These are phyloP conservation scores for Brachystomella parvula DNA, from an alignment of 1,140 invertebrate species.

Conservation along the genomic window DNA sequence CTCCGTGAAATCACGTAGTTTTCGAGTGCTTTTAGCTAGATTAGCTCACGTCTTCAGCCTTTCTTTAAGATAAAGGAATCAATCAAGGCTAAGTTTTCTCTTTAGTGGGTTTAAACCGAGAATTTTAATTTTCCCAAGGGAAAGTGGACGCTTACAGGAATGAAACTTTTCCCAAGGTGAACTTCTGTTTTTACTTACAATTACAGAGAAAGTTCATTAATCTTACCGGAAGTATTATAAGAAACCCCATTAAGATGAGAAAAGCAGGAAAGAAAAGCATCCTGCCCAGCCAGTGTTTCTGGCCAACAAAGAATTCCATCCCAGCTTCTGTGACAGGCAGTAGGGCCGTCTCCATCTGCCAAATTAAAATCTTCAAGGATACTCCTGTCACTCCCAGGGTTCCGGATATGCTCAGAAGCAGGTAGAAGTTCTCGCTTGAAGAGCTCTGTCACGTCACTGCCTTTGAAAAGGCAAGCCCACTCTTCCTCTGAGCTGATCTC, in stretches of 20 bases:
- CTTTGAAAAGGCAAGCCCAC: background rate
- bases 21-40: too few relatives aligned
- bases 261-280: slow-evolving; percentile 62
- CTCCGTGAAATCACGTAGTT: too few relatives aligned
- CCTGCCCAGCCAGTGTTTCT: slow-evolving; percentile 53
- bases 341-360: background rate
- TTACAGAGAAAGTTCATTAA: too few relatives aligned
- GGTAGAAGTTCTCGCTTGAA: background rate
- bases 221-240: slow-evolving; percentile 55
- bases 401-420: background rate
- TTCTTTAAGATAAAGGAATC: too few relatives aligned
- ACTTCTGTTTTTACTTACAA: too few relatives aligned
- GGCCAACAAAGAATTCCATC: slow-evolving; percentile 74
- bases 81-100: too few relatives aligned
- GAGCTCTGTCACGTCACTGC: background rate
- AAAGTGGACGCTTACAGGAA: too few relatives aligned
- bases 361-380: background rate
- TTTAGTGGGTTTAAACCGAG: too few relatives aligned
- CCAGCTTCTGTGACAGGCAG: slow-evolving; percentile 14
- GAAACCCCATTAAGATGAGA: slow-evolving; percentile 63
- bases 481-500: background rate
- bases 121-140: too few relatives aligned
- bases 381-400: background rate
- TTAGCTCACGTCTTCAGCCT: too few relatives aligned
- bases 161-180: too few relatives aligned